phyloP scores from a whole-genome alignment of 1,140 invertebrate species.

The Holotrichia oblita region DNA sequence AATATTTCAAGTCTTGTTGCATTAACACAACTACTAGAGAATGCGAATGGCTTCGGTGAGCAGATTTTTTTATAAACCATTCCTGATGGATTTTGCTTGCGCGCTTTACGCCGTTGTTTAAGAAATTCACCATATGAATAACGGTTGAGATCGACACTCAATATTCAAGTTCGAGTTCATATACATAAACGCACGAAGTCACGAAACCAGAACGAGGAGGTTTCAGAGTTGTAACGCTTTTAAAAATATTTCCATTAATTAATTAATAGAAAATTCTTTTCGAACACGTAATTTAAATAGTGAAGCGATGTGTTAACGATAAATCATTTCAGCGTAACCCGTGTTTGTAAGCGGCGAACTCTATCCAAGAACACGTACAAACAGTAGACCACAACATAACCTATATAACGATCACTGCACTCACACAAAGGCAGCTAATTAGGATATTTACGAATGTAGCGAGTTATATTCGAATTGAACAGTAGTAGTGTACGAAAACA shows the following conservation, averaged over 20 bases:
- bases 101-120: conserved; percentile 14
- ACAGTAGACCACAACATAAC: conserved; percentile 21
- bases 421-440: not conserved
- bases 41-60: not conserved
- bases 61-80: conserved; percentile 41
- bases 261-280: not conserved
- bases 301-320: not conserved
- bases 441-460: not conserved
- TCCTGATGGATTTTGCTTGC: conserved; percentile 37
- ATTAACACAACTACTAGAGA: not conserved
- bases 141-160: not conserved
- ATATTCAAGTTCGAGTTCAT: not conserved
- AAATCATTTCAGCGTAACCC: conserved; percentile 29
- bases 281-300: not conserved
- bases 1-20: conserved; percentile 35
- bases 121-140: conserved; percentile 40
- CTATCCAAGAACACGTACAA: not conserved
- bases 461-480: not conserved
- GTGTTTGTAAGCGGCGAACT: conserved; percentile 4
- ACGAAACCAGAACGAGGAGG: no score
- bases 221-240: not conserved
- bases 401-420: not conserved
- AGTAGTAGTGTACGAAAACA: not conserved
- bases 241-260: conserved; percentile 19
- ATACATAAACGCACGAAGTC: not conserved